phyloP scores from a whole-genome alignment of 2,113 vertebrate genomes.

The Anhinga anhinga region DNA sequence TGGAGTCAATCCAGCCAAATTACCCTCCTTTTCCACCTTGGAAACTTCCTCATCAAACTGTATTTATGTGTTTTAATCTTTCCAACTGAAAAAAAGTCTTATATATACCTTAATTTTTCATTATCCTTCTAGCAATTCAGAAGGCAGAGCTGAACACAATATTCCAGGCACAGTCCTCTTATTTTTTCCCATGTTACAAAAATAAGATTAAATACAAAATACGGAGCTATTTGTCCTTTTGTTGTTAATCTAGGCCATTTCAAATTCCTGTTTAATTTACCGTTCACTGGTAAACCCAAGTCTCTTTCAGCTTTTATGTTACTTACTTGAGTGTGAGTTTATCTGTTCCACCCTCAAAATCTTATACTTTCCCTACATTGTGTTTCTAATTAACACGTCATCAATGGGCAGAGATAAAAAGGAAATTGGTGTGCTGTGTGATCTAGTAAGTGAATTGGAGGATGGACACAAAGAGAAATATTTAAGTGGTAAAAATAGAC shows the following conservation, averaged over 20 bases:
- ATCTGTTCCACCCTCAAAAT: not conserved
- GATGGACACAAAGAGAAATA: not conserved
- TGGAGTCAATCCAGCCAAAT: not conserved
- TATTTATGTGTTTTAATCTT: not conserved
- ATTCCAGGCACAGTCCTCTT: not conserved
- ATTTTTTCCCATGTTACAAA: not conserved
- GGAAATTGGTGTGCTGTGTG: not conserved
- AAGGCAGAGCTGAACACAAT: not conserved
- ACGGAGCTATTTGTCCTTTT: not conserved
- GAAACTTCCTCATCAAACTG: not conserved
- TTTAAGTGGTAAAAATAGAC: not conserved
- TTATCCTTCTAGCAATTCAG: not conserved
- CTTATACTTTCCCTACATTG: not conserved
- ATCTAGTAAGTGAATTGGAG: not conserved
- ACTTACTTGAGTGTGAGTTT: not conserved
- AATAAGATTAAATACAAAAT: not conserved
- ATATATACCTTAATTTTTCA: not conserved
- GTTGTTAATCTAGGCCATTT: not conserved
- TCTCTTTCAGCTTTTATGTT: not conserved
- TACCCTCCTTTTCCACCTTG: not conserved
- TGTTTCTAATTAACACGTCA: not conserved
- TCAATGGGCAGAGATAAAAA: not conserved
- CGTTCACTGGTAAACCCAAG: not conserved
- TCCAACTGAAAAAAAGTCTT: not conserved
- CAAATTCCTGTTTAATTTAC: not conserved